Conservation (phyloP, 2,888 invertebrate species). For the Elegia similella region DNA sequence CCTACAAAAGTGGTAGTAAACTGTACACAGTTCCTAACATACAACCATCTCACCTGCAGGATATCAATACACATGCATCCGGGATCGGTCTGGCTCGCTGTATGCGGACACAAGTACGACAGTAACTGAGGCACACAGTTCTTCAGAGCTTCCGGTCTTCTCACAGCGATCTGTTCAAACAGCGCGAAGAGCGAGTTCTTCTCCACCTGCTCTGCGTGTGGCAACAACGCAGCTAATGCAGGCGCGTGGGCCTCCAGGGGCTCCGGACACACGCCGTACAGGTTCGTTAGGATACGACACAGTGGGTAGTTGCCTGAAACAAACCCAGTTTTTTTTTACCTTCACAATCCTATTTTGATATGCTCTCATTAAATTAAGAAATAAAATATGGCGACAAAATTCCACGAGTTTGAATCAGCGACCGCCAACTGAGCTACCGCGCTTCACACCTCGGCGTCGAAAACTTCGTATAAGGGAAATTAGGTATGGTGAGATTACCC, state of each 20-base stretch:
- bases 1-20: too few relatives aligned
- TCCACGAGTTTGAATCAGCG: too few relatives aligned
- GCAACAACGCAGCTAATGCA: conserved; percentile 89
- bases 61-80: conserved; percentile 75
- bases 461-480: too few relatives aligned
- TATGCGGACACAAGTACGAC: conserved; percentile 84
- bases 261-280: conserved; percentile 93
- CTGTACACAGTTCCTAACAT: too few relatives aligned
- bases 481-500: too few relatives aligned
- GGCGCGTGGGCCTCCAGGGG: conserved; percentile 92
- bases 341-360: too few relatives aligned
- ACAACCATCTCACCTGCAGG: conserved; percentile 49
- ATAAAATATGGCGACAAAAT: too few relatives aligned
- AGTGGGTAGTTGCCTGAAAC: conserved; percentile 91
- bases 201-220: conserved; percentile 92
- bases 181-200: conserved; percentile 91
- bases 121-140: conserved; percentile 91
- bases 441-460: too few relatives aligned
- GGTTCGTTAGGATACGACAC: conserved; percentile 93
- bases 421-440: too few relatives aligned
- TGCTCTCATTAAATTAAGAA: too few relatives aligned
- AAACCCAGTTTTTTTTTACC: too few relatives aligned
- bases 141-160: conserved; percentile 90
- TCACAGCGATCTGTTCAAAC: conserved; percentile 90
- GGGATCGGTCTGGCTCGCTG: conserved; percentile 58